Evolutionary conservation across 2,888 invertebrate genomes (phyloP).

Genomic region (Eupithecia subfuscata): DNA sequence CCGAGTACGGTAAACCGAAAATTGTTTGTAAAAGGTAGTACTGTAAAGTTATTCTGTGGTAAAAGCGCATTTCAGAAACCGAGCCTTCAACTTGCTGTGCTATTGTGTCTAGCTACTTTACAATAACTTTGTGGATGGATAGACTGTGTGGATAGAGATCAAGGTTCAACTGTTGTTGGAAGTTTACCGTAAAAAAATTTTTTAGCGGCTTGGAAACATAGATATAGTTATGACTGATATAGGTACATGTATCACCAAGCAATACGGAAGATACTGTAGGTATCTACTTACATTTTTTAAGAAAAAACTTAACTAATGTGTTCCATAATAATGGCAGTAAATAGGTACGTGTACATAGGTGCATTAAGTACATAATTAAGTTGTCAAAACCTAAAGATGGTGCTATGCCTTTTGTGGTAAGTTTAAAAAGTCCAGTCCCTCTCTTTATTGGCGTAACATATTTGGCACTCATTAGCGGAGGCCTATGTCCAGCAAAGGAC

Average conservation of each 20-base stretch:
- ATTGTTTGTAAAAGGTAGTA: slow-evolving; percentile 56
- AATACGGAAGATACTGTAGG: background rate
- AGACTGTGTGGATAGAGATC: background rate
- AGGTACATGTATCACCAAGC: background rate
- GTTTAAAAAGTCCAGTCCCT: no score
- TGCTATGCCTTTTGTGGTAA: background rate
- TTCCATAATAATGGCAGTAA: background rate
- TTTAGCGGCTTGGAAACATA: slow-evolving; percentile 23
- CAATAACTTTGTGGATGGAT: slow-evolving; percentile 26
- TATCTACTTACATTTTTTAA: background rate
- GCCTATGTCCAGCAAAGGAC: no score
- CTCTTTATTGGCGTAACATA: no score
- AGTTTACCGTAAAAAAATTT: slow-evolving; percentile 3
- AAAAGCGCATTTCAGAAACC: slow-evolving; percentile 62
- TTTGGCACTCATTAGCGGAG: no score
- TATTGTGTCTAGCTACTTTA: slow-evolving; percentile 23
- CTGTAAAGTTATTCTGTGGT: slow-evolving; percentile 1
- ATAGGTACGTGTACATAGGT: background rate
- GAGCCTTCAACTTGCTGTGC: slow-evolving; percentile 48
- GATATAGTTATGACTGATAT: background rate
- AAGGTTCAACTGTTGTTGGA: background rate
- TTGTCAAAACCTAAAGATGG: background rate
- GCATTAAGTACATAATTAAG: background rate
- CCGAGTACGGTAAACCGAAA: slow-evolving; percentile 67
- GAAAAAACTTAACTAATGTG: background rate